A percentile compares a stretch with the other conserved stretches of the same genome.
phyloP scores from a whole-genome alignment of 2,888 invertebrate genomes.

The Conchocele bisecta region DNA sequence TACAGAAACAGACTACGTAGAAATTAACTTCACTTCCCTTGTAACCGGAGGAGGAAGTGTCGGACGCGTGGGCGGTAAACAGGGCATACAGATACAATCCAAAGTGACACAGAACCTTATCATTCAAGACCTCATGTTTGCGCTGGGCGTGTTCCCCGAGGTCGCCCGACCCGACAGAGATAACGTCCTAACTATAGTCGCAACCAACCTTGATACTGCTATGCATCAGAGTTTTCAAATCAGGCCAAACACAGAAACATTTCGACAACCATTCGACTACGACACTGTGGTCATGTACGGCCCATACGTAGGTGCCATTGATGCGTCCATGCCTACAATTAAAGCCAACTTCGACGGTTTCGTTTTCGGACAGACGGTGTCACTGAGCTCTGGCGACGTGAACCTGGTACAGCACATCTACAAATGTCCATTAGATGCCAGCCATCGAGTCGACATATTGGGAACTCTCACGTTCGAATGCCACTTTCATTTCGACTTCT shows the following conservation, averaged over 20 bases:
- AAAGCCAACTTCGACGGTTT: conserved; percentile 51
- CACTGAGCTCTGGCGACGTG: conserved; percentile 55
- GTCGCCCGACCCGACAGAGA: conserved; percentile 55
- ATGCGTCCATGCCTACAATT: conserved; percentile 51
- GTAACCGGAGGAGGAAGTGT: conserved; percentile 37
- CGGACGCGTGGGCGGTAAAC: conserved; percentile 48
- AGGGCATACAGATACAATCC: conserved; percentile 38
- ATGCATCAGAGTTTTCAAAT: conserved; percentile 8
- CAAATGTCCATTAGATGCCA: conserved; percentile 48
- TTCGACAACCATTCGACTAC: conserved; percentile 54
- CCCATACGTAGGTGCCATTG: conserved; percentile 54
- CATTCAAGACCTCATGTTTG: conserved; percentile 48
- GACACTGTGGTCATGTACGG: conserved; percentile 56
- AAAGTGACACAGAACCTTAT: conserved; percentile 51
- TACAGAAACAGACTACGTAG: conserved; percentile 46
- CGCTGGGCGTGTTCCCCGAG: conserved; percentile 49
- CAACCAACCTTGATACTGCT: conserved; percentile 42
- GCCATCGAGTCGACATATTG: conserved; percentile 26
- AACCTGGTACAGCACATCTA: conserved; percentile 54
- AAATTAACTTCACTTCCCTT: conserved; percentile 40
- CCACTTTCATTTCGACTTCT: conserved; percentile 55
- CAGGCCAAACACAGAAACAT: conserved; percentile 26
- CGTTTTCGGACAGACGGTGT: conserved; percentile 50
- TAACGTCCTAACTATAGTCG: conserved; percentile 42
- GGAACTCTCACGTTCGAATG: conserved; percentile 34